Evolutionary conservation across 2,888 invertebrate species (phyloP).

Genomic region (Gasteruption jaculator): DNA sequence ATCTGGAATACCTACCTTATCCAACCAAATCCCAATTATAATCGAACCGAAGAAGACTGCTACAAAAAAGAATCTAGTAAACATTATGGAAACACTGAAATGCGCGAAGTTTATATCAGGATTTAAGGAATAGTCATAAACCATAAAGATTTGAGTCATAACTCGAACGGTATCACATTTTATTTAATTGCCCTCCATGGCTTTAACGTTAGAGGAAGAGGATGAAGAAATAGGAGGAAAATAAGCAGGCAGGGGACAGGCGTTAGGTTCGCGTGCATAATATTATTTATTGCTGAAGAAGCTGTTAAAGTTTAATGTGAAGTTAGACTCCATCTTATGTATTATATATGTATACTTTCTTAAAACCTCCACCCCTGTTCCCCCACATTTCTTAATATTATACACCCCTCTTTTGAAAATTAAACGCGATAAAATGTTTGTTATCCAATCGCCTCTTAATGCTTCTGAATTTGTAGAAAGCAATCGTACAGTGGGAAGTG

Average conservation of each 20-base stretch:
- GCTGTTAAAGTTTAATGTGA: constrained; percentile 49
- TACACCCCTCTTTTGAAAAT: constrained; percentile 44
- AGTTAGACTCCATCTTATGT: too few relatives aligned
- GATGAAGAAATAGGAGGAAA: not conserved
- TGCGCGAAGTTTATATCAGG: constrained; percentile 38
- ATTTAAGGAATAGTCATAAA: constrained; percentile 51
- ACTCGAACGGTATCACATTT: constrained; percentile 51
- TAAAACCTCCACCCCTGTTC: too few relatives aligned
- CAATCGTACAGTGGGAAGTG: too few relatives aligned
- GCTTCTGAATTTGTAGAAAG: too few relatives aligned
- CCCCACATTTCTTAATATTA: too few relatives aligned
- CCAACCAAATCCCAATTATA: too few relatives aligned
- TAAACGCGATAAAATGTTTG: constrained; percentile 52
- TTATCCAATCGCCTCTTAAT: constrained; percentile 42
- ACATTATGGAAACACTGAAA: too few relatives aligned
- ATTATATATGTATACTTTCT: too few relatives aligned
- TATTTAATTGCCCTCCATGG: constrained; percentile 47
- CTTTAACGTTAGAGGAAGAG: not conserved
- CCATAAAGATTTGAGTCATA: constrained; percentile 51
- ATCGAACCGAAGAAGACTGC: too few relatives aligned
- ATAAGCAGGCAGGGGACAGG: not conserved
- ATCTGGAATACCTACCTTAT: too few relatives aligned
- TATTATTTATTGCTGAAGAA: constrained; percentile 51
- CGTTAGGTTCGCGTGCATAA: constrained; percentile 42
- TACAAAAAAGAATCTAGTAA: too few relatives aligned